Conservation (phyloP, 1,140 invertebrate genomes). For the Anastrepha ludens region DNA sequence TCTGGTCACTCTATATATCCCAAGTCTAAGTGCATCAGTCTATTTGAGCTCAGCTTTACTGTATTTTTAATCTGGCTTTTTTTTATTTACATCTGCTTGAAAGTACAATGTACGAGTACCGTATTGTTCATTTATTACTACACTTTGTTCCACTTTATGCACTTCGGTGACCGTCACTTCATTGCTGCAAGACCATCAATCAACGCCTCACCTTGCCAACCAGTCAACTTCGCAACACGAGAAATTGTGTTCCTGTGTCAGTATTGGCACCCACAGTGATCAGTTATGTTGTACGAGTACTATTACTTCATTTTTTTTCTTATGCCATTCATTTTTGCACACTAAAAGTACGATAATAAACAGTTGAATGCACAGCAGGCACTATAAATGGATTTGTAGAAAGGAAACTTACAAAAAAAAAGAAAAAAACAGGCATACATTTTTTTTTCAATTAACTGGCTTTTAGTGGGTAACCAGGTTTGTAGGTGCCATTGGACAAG, state of each 20-base stretch:
- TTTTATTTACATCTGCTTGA: too few species aligned
- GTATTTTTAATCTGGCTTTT: too few species aligned
- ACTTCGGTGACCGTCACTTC: neutral
- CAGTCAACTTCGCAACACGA: neutral
- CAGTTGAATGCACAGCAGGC: neutral
- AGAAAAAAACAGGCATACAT: too few species aligned
- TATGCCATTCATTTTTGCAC: neutral
- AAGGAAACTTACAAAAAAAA: neutral
- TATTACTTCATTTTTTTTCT: neutral
- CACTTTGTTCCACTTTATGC: neutral
- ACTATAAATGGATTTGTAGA: neutral
- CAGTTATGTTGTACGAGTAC: conserved; percentile 11
- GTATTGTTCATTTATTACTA: neutral
- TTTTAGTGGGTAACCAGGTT: conserved; percentile 38
- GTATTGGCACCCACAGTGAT: conserved; percentile 4
- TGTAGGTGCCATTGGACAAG: neutral
- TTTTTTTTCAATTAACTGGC: neutral
- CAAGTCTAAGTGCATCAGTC: too few species aligned
- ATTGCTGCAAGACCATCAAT: neutral
- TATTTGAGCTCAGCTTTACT: too few species aligned
- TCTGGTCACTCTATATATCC: too few species aligned
- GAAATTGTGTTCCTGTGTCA: conserved; percentile 42
- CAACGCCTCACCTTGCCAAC: conserved; percentile 27
- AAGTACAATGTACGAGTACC: too few species aligned
- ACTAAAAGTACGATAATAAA: neutral